These are phyloP conservation scores for Rhagonycha fulva DNA, from an alignment of 2,888 invertebrate species.

Conservation along the genomic window DNA sequence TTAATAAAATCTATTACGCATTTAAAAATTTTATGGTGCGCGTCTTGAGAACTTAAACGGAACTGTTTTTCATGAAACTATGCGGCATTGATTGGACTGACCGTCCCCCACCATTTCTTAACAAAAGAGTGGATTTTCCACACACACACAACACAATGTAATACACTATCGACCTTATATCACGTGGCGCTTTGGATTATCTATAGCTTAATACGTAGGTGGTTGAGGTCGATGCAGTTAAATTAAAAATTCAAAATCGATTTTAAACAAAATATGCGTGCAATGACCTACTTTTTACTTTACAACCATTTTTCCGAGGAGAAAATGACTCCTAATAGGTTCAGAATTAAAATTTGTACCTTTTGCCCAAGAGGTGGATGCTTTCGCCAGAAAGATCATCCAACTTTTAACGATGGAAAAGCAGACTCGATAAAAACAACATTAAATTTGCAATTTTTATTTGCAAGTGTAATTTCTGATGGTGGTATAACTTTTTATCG, in stretches of 20 bases:
- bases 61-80: slow-evolving; percentile 4
- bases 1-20: neutral
- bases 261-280: neutral
- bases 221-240: slow-evolving; percentile 14
- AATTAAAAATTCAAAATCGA: slow-evolving; percentile 17
- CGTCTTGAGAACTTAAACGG: neutral
- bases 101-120: slow-evolving; percentile 34
- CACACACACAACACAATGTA: neutral
- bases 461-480: neutral
- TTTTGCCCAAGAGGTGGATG: neutral
- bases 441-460: neutral
- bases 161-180: slow-evolving; percentile 22
- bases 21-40: neutral
- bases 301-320: neutral
- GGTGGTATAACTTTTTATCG: neutral
- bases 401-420: neutral
- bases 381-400: neutral
- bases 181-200: slow-evolving; percentile 8
- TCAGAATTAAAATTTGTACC: neutral
- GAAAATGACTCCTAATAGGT: neutral
- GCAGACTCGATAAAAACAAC: neutral
- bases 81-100: slow-evolving; percentile 39
- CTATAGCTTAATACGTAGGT: slow-evolving; percentile 20
- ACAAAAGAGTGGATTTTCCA: slow-evolving; percentile 21
- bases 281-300: slow-evolving; percentile 6